Percentiles rank a stretch among this genome's conserved stretches.
Conservation (phyloP, 2,888 invertebrate species). For the Antitype chi region DNA sequence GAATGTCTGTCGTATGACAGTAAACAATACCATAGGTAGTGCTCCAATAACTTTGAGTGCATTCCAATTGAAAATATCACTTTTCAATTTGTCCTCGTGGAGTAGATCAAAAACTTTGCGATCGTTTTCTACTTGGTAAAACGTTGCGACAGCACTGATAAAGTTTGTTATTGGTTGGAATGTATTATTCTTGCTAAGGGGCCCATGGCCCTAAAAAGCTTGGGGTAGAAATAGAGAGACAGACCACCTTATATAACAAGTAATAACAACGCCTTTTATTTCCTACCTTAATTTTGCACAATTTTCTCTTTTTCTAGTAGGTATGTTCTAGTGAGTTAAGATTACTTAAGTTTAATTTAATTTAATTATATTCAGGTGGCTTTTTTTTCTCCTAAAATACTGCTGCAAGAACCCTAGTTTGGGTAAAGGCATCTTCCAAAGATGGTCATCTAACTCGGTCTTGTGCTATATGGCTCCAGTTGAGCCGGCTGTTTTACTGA, state of each 20-base stretch:
- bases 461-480: too few species aligned
- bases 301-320: too few species aligned
- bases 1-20: not conserved
- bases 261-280: too few species aligned
- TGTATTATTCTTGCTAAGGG: not conserved
- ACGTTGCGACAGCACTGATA: not conserved
- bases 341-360: too few species aligned
- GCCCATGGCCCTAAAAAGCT: not conserved
- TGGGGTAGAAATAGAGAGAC: not conserved
- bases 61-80: conserved; percentile 28
- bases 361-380: too few species aligned
- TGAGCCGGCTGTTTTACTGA: too few species aligned
- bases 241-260: not conserved
- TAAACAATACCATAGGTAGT: conserved; percentile 8
- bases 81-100: conserved; percentile 15
- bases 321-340: too few species aligned
- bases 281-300: too few species aligned
- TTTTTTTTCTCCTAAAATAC: too few species aligned
- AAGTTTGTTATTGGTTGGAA: not conserved
- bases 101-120: not conserved
- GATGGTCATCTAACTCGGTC: too few species aligned
- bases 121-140: not conserved
- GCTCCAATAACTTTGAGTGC: conserved; percentile 41
- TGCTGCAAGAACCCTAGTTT: too few species aligned
- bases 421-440: too few species aligned